Base-by-base conservation (phyloP, 2,888 invertebrate species). In the Dicyrtoma fusca region DNA sequence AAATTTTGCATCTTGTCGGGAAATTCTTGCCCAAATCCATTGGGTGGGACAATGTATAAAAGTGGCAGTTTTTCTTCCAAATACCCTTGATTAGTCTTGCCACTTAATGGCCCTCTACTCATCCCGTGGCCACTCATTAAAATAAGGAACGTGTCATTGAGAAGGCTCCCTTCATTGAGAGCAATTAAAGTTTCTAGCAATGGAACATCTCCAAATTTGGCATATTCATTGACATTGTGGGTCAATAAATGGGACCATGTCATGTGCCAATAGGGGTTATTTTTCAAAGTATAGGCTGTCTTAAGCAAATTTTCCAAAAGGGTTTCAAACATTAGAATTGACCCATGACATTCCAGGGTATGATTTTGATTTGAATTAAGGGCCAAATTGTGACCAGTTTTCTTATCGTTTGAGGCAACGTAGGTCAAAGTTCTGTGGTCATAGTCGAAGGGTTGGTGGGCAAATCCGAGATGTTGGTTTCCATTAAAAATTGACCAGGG, bases 401-500 rank as follows among this genome's bases (percentile, higher is more conserved):
- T n/a, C 17, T 21, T 2, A 11, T 55, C 13, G 11, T 55, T 55
- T 17, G 21, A 19, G 11, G 5, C 11, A 4, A 21, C 6, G 3
- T 55, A 21, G 17, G 55, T 55, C 55, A 55, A 13, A 19, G 55
- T 55, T 55, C 55, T 2, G 5, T 19, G 11, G 55, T 55, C 55
- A 21, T 55, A 55, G 55, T 55, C 55, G 11, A 55, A 55, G 2
- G 55, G 55, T 19, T 17, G 17, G 11, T 2, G 2, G 2, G 2
- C 2, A 21, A 55, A 55, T 3, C 55, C 55, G 5, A 19, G 19
- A 3, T 21, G 55, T 19, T 21, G 19, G 4, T 11, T 13, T 17
- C 55, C 55, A 21, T 55, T 55, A 21, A 55, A 55, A 21, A 55
- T 19, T 6, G 55, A 55, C 55, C 55, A 55, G 55, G 21, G 55